Evolutionary conservation across 2,797 vertebrate genomes (phyloP), one percentile per base, ranked within the genome.

Genomic region (Gymnodraco acuticeps): DNA sequence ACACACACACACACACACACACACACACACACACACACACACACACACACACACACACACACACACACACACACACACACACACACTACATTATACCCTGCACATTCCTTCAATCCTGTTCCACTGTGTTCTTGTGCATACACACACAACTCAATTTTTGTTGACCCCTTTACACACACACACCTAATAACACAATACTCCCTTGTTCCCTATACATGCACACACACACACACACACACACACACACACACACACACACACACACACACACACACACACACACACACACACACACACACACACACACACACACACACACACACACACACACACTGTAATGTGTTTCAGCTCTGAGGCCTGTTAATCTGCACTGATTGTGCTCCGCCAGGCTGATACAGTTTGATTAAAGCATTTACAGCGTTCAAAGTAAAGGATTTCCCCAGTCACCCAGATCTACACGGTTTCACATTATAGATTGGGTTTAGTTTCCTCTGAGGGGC

Each of bases 371-470:
- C 48, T 31, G 68, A 45, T 41, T 13, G 19, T 45, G 0, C 5
- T 15, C 70, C 63, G 53, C 53, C 54, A 31, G 23, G n/a, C 46
- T 61, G 53, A 60, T 73, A 23, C 16, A 3, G 6, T 83, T 79
- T 16, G 58, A 78, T 69, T 67, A 64, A 72, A 60, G 51, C 58
- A 3, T 62, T 56, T 33, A 31, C 56, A 7, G 13, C 23, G 45
- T 73, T 81, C 55, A 65, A 17, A 77, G 64, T 16, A 4, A 9
- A 16, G 45, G 7, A 48, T 54, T 70, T 43, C 60, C 70, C 45
- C 50, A 38, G 60, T 52, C 13, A 16, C 27, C 45, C 74, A 43
- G 48, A 66, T 52, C 62, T 52, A 53, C 64, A 48, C 2, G 46
- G 19, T 48, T 43, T 53, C 56, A 51, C 56, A 42, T 50, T 17